A percentile compares a stretch with the other conserved stretches of the same genome.
Evolutionary conservation across 2,113 vertebrate species (phyloP).

Genomic region (Lathamus discolor): DNA sequence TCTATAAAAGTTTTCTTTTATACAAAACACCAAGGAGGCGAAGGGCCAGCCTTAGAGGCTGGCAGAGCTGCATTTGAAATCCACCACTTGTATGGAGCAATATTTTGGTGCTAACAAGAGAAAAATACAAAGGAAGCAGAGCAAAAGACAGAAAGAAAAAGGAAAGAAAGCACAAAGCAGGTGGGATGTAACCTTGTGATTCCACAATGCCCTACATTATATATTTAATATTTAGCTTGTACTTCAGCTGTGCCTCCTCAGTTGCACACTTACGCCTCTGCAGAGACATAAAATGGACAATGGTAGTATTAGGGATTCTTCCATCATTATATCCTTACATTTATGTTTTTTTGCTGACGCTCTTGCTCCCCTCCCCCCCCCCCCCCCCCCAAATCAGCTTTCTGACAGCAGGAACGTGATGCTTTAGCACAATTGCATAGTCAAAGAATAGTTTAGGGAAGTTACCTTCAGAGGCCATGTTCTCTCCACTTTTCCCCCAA

Average conservation of each 20-base stretch:
- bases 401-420: background rate
- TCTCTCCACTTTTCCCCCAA: background rate
- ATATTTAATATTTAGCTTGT: background rate
- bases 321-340: background rate
- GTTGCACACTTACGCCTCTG: background rate
- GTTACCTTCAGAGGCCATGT: background rate
- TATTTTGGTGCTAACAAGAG: background rate
- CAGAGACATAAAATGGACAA: background rate
- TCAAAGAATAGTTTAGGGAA: background rate
- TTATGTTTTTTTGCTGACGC: background rate
- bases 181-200: background rate
- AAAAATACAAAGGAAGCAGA: background rate
- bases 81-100: background rate
- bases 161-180: background rate
- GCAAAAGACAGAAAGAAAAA: background rate
- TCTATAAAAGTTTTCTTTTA: background rate
- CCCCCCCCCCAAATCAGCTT: rapidly evolving
- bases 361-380: too few species aligned
- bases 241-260: background rate
- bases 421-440: background rate
- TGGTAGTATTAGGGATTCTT: background rate
- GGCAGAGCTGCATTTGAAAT: background rate
- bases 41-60: background rate
- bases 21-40: background rate
- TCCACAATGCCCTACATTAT: background rate